These are phyloP conservation scores for Drosophila paranaensis DNA, from an alignment of 2,888 invertebrate genomes.

Conservation along the genomic window DNA sequence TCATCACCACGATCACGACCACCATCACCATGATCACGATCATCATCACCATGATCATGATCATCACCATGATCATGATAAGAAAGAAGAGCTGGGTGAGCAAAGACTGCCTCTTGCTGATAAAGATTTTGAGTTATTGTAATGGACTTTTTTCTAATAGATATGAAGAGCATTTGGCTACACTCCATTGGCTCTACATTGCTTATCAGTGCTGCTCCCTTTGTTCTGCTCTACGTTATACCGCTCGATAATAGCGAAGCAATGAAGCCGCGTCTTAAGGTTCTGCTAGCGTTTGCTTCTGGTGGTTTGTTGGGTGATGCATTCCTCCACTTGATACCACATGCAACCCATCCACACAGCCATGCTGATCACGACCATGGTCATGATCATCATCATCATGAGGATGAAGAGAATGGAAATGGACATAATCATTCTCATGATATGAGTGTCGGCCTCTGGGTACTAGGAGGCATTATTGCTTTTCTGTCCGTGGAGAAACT, in stretches of 20 bases:
- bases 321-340: slow-evolving; percentile 99
- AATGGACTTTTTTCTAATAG: slow-evolving; percentile 49
- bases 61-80: slow-evolving; percentile 43
- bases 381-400: slow-evolving; percentile 78
- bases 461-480: slow-evolving; percentile 95
- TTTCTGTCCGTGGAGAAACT: slow-evolving; percentile 97
- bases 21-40: slow-evolving; percentile 49
- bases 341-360: slow-evolving; percentile 90
- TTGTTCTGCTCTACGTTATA: slow-evolving; percentile 95
- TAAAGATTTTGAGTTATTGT: slow-evolving; percentile 8
- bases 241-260: slow-evolving; percentile 94
- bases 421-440: slow-evolving; percentile 89
- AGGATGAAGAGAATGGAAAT: slow-evolving; percentile 85
- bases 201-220: slow-evolving; percentile 97
- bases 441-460: slow-evolving; percentile 96
- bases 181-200: slow-evolving; percentile 95
- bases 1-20: slow-evolving; percentile 38
- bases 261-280: slow-evolving; percentile 94
- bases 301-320: slow-evolving; percentile 99
- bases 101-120: background rate
- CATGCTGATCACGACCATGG: slow-evolving; percentile 82
- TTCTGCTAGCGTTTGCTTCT: slow-evolving; percentile 96
- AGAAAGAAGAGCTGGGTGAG: slow-evolving; percentile 63
- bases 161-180: slow-evolving; percentile 87
- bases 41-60: slow-evolving; percentile 49